Conservation (phyloP, 53 echinoderm and acorn worm genomes). For the Echinarachnius parma region DNA sequence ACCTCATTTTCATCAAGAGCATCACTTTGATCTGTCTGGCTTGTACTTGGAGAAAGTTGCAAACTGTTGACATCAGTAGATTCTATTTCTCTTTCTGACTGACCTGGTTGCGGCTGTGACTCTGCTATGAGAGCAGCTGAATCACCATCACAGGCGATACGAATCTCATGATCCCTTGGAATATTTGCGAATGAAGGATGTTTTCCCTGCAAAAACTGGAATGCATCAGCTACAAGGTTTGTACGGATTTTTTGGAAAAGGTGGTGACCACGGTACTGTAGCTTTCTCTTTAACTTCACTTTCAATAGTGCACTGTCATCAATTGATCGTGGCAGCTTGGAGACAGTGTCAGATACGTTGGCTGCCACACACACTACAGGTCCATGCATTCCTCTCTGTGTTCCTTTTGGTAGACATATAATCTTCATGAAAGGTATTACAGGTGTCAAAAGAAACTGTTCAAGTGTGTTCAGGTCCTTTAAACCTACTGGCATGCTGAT, state of each 20-base stretch:
- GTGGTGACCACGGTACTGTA: constrained; percentile 23
- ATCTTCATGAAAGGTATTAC: constrained; percentile 37
- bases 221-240: constrained; percentile 13
- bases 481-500: constrained; percentile 7
- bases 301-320: constrained; percentile 13
- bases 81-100: constrained; percentile 2
- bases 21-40: constrained; percentile 5
- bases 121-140: constrained; percentile 7
- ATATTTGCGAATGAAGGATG: constrained; percentile 11
- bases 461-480: constrained; percentile 9
- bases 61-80: constrained; percentile 2
- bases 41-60: neutral
- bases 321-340: constrained; percentile 16
- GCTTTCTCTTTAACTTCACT: constrained; percentile 24
- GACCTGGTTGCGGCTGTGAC: neutral
- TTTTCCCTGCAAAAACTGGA: constrained; percentile 8
- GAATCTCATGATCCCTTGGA: constrained; percentile 16
- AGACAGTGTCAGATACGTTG: constrained; percentile 11
- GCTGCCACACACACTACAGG: constrained; percentile 35
- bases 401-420: constrained; percentile 34
- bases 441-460: constrained; percentile 5
- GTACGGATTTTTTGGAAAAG: constrained; percentile 17
- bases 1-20: constrained; percentile 7
- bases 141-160: constrained; percentile 7
- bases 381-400: constrained; percentile 40